Conservation (phyloP, 1,140 invertebrate genomes). For the Scaptomyza hsui region DNA sequence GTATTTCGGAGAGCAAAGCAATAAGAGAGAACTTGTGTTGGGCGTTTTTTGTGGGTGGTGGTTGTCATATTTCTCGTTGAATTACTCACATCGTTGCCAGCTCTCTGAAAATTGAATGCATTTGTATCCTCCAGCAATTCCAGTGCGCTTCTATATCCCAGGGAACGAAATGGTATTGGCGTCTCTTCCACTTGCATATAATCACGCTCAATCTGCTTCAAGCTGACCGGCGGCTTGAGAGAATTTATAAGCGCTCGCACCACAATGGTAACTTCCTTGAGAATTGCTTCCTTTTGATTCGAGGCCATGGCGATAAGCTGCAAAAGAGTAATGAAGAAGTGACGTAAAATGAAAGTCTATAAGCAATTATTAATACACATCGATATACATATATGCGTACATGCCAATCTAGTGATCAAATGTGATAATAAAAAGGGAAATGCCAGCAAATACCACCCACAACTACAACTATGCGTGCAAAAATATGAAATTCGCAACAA, state of each 20-base stretch:
- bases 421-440: slow-evolving; percentile 35
- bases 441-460: slow-evolving; percentile 31
- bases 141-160: slow-evolving; percentile 50
- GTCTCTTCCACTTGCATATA: slow-evolving; percentile 55
- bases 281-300: slow-evolving; percentile 8
- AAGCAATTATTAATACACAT: not conserved
- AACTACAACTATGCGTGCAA: slow-evolving; percentile 28
- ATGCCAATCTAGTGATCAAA: slow-evolving; percentile 34
- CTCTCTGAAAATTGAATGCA: slow-evolving; percentile 51
- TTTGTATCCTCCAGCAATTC: slow-evolving; percentile 54
- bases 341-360: slow-evolving; percentile 6
- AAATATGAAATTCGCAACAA: slow-evolving; percentile 38
- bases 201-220: slow-evolving; percentile 52
- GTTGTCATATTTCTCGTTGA: not conserved
- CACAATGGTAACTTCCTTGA: slow-evolving; percentile 51
- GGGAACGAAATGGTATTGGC: slow-evolving; percentile 43
- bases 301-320: slow-evolving; percentile 27
- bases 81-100: slow-evolving; percentile 56
- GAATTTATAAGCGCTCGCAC: slow-evolving; percentile 70
- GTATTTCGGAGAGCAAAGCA: slow-evolving; percentile 7
- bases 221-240: slow-evolving; percentile 57
- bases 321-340: not conserved
- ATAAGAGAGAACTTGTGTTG: slow-evolving; percentile 3
- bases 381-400: slow-evolving; percentile 1
- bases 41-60: slow-evolving; percentile 1